These are phyloP conservation scores for Styela clava DNA, from an alignment of 23 tunicate genomes.

Conservation along the genomic window DNA sequence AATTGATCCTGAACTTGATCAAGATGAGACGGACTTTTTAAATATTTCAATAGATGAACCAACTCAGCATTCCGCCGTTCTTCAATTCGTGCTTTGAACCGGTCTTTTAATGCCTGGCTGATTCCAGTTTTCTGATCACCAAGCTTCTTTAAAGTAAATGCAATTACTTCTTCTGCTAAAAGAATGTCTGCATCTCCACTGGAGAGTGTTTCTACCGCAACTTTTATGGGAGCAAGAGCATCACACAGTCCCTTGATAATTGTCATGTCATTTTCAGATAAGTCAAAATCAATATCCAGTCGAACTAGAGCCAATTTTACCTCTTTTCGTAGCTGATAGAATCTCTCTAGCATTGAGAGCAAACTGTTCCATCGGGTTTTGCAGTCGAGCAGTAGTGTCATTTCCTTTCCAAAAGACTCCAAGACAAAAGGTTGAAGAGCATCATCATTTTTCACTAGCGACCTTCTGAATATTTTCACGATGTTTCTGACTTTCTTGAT, in stretches of 20 bases:
- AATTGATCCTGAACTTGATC: constrained; percentile 31
- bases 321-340: too few relatives aligned
- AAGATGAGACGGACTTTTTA: too few relatives aligned
- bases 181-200: constrained; percentile 33
- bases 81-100: too few relatives aligned
- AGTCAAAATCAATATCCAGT: constrained; percentile 38
- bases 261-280: constrained; percentile 36
- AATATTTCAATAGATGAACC: too few relatives aligned
- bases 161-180: constrained; percentile 33
- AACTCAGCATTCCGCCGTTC: too few relatives aligned
- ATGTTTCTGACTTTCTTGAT: constrained; percentile 32
- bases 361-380: too few relatives aligned
- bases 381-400: constrained; percentile 34
- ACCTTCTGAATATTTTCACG: constrained; percentile 25
- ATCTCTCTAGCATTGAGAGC: too few relatives aligned
- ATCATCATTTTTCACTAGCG: constrained; percentile 37
- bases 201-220: constrained; percentile 39
- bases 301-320: constrained; percentile 36
- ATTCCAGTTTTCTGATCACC: too few relatives aligned
- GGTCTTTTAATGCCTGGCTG: too few relatives aligned
- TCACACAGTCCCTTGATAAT: constrained; percentile 30
- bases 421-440: constrained; percentile 34
- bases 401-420: constrained; percentile 39
- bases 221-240: constrained; percentile 39
- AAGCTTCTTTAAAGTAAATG: constrained; percentile 29